Evolutionary conservation across 1,140 invertebrate genomes (phyloP), one percentile per base, ranked within the genome.

Genomic region (Zaprionus inermis): DNA sequence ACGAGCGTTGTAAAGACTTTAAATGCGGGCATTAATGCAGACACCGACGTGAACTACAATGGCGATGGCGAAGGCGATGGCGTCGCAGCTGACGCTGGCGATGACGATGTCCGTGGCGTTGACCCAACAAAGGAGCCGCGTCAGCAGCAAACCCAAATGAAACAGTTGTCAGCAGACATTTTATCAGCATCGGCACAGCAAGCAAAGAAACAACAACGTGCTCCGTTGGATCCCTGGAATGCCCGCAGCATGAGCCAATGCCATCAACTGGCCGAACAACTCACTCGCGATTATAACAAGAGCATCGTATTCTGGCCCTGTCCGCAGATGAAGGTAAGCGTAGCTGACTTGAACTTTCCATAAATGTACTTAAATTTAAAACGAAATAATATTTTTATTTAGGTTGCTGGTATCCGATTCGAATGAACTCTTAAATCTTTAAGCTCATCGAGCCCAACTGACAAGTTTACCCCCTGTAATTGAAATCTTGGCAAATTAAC

Each of bases 321-420:
- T 75, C 88, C 84, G 20, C 78, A 72, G 32, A 92, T 92, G 91
- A 92, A 90, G 80, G 91, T 92, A 69, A 91, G 91, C 86, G n/a
- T n/a, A n/a, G n/a, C n/a, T n/a, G n/a, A n/a, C n/a, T n/a, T n/a
- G n/a, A n/a, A n/a, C n/a, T n/a, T n/a, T n/a, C n/a, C n/a, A n/a
- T 16, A 41, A 16, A 41, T 41, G n/a, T 41, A n/a, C n/a, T 41
- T 3, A 16, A 28, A 30, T 52, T 6, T 24, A 6, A 18, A 66
- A 46, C 12, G 7, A 54, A 46, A 18, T 46, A 46, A 18, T 46
- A 46, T 18, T n/a, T 7, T 16, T 44, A 16, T 44, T 44, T 44
- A 16, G n/a, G n/a, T n/a, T n/a, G n/a, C n/a, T n/a, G n/a, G n/a
- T n/a, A n/a, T n/a, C n/a, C n/a, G n/a, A n/a, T n/a, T n/a, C n/a